Conservation (phyloP, 1,140 invertebrate genomes). For the Solenopsis invicta region DNA sequence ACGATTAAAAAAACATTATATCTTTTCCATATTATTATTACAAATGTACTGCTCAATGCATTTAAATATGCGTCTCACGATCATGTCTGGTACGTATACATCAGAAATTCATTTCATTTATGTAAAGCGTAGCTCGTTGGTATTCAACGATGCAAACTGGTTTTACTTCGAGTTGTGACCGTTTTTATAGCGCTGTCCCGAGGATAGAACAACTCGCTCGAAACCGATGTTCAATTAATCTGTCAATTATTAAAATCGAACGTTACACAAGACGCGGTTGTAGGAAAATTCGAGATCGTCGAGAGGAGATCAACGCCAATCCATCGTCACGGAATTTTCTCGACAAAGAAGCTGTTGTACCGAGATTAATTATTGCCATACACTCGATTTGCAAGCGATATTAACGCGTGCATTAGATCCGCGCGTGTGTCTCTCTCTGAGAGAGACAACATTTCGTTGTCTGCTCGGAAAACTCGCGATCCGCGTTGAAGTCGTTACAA, state of each 20-base stretch:
- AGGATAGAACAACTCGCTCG: not conserved
- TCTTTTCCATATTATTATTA: not conserved
- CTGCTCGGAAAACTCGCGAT: not conserved
- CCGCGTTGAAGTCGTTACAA: not conserved
- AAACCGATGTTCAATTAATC: not conserved
- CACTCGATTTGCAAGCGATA: conserved; percentile 19
- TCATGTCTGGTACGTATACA: not conserved
- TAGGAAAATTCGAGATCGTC: not conserved
- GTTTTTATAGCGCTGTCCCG: not conserved
- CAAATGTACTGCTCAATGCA: no score
- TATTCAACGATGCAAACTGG: not conserved
- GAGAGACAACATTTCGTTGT: conserved; percentile 30
- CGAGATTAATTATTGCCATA: conserved; percentile 26
- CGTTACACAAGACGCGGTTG: conserved; percentile 1
- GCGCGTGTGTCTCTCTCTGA: not conserved
- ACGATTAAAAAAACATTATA: not conserved
- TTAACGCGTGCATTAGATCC: not conserved
- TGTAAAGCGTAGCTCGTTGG: not conserved
- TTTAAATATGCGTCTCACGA: not conserved
- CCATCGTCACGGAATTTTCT: not conserved
- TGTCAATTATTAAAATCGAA: conserved; percentile 30
- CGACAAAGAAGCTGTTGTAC: conserved; percentile 12
- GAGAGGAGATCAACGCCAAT: not conserved
- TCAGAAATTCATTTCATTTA: not conserved
- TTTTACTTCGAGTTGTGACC: not conserved